Base-by-base conservation (phyloP, 2,888 invertebrate genomes). In the Anodontia alba region DNA sequence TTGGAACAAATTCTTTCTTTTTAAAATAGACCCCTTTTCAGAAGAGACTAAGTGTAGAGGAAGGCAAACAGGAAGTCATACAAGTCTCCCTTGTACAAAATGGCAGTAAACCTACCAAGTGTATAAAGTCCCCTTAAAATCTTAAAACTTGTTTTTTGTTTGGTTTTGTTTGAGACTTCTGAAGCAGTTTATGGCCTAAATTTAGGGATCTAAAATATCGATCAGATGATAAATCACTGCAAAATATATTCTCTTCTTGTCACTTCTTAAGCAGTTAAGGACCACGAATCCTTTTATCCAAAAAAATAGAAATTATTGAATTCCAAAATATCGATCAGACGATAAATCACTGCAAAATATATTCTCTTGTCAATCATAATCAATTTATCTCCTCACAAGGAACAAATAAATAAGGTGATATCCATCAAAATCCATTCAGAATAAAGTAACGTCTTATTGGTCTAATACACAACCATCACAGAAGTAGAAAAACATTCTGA, bases 391-490 rank as follows among this genome's bases (percentile, higher is more conserved):
- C 33, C 62, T 3, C 7, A 17, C 7, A n/a, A 31, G 1, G 31
- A 62, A 62, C 62, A 62, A 62, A 62, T 33, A 62, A 33, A 31
- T 33, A 62, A 3, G 1, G 12, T 10, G 62, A 62, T 62, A 62
- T 62, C 62, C 62, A 62, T 62, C 62, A 62, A 62, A 57, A 20
- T 17, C 17, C 17, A 62, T 33, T 62, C 33, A 33, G 33, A 62
- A 62, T 12, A 5, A 62, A 1, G 26, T 33, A 33, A 62, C 33
- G 62, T 62, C 62, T 62, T 62, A 62, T 62, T 62, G 26, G 29
- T 31, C 62, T 62, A 62, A 62, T 33, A 62, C 62, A 62, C n/a
- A 62, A 20, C 10, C 20, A 62, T 31, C 62, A 33, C 62, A 62
- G 62, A 7, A 10, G 54, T 29, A 29, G 54, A 62, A 33, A 62